Evolutionary conservation across 1,140 invertebrate genomes (phyloP).

Genomic region (Helicoverpa zea): DNA sequence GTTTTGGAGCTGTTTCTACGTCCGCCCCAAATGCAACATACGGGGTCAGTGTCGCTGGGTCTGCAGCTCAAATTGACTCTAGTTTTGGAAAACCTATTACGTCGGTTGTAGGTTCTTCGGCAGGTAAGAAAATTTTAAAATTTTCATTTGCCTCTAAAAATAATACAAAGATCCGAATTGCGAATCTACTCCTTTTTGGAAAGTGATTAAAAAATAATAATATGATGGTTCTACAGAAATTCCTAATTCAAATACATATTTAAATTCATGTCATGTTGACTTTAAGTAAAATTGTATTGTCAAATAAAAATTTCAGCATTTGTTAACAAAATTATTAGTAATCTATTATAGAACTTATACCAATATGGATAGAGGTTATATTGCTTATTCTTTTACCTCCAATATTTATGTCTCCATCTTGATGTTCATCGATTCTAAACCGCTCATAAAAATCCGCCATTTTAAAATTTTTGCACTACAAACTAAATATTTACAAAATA

Average conservation of each 20-base stretch:
- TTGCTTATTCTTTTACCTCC: not conserved
- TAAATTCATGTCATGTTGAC: not conserved
- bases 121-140: constrained; percentile 50
- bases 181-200: too few relatives aligned
- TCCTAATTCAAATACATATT: not conserved
- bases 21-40: constrained; percentile 36
- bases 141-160: not conserved
- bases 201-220: too few relatives aligned
- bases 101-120: constrained; percentile 52
- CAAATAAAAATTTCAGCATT: not conserved
- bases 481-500: too few relatives aligned
- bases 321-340: not conserved
- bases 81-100: constrained; percentile 54
- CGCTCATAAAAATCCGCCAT: too few relatives aligned
- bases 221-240: not conserved
- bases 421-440: too few relatives aligned
- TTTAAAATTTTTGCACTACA: too few relatives aligned
- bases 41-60: constrained; percentile 51
- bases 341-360: not conserved
- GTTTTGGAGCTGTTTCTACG: constrained; percentile 62
- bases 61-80: constrained; percentile 53
- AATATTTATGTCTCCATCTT: too few relatives aligned
- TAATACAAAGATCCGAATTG: too few relatives aligned
- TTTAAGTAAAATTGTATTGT: not conserved
- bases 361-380: not conserved